Conservation (phyloP, 2,888 invertebrate genomes). For the Chymomyza caudatula region DNA sequence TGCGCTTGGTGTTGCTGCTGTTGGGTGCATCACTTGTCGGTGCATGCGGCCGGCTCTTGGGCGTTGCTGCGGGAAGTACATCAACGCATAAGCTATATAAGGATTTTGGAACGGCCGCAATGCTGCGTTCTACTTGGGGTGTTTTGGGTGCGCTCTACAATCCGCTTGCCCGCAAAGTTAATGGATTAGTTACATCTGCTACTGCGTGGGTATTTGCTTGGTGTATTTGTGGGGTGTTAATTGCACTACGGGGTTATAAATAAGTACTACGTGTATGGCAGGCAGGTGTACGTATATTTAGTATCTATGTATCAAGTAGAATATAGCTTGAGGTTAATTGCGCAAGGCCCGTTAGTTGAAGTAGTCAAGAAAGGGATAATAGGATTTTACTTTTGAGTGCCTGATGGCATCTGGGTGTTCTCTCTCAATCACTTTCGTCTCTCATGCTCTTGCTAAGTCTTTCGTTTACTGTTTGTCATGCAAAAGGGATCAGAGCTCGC, state of each 20-base stretch:
- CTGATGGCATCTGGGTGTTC: background rate
- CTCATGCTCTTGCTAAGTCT: background rate
- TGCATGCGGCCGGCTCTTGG: constrained; percentile 56
- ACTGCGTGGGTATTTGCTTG: constrained; percentile 26
- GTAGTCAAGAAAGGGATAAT: background rate
- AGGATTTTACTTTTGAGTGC: background rate
- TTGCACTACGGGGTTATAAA: constrained; percentile 44
- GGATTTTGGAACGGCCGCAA: constrained; percentile 10
- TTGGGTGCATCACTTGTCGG: constrained; percentile 29
- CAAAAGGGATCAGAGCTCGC: background rate
- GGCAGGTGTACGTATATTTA: constrained; percentile 11
- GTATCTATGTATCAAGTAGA: background rate
- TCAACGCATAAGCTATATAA: constrained; percentile 44
- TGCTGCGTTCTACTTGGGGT: constrained; percentile 24
- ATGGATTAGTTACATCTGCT: constrained; percentile 46
- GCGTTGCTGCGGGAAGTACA: constrained; percentile 47
- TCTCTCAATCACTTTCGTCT: background rate
- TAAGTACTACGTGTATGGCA: background rate
- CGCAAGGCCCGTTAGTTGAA: background rate
- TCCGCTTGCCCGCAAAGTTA: constrained; percentile 28
- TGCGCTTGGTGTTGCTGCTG: constrained; percentile 29
- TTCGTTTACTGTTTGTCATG: background rate
- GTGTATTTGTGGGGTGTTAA: constrained; percentile 31
- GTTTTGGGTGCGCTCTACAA: constrained; percentile 15
- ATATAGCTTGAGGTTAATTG: background rate